Base-by-base conservation (phyloP, 2,797 vertebrate genomes). In the Macrochelys suwanniensis region DNA sequence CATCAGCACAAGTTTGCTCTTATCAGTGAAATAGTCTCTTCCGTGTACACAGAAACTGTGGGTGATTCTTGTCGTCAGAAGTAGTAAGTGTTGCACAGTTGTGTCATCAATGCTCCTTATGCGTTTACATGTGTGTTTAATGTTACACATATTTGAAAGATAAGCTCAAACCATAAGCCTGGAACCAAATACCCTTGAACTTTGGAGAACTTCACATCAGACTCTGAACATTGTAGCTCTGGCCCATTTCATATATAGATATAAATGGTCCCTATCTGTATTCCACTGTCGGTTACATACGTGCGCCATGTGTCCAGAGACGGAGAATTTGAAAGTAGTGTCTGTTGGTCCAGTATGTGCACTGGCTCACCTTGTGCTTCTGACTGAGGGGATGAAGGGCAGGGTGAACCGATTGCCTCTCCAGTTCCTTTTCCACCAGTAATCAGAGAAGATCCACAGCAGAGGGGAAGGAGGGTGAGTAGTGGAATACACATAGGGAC, bases 41-140 rank as follows among this genome's bases (percentile, higher is more conserved):
- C 90, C 26, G 11, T 5, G 42, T 0, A 0, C 3, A 11, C 54
- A 51, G 92, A 94, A 96, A 83, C 92, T 80, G 86, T 68, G 0
- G 53, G 68, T 97, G 95, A 96, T 97, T 88, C 81, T 87, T 91
- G 74, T 85, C 96, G 90, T 96, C 94, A 96, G 93, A 81, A 21
- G 88, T 54, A 89, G 5, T 47, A 56, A 95, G 90, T 51, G 0
- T 49, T 91, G 86, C 93, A 84, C 1, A 1, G 54, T 97, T 80
- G 45, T 0, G 0, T 92, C 82, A 17, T 86, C 57, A 93, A 93
- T 82, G 88, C 86, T 84, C 88, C 56, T 88, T 85, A 76, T 90
- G 68, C 92, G 31, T 83, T 94, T 92, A 82, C 76, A 88, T 15
- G 68, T 0, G 0, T 82, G 56, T 88, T 94, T 90, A 95, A 95